phyloP scores from a whole-genome alignment of 23 tunicate species.

The Oikopleura dioica region DNA sequence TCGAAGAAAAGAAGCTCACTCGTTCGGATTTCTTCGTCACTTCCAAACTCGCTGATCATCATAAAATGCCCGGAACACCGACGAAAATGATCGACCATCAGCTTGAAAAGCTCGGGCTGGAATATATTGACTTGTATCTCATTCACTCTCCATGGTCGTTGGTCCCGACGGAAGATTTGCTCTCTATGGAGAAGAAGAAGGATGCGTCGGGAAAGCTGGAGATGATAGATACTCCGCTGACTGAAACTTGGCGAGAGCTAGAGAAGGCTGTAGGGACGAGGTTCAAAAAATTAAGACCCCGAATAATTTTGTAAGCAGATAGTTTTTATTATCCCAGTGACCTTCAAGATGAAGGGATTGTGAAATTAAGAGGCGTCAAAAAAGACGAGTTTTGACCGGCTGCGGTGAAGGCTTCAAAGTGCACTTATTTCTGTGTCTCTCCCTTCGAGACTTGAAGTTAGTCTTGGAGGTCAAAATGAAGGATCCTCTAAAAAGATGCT shows the following conservation, averaged over 20 bases:
- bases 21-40: not conserved
- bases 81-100: not conserved
- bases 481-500: no score
- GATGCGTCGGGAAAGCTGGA: not conserved
- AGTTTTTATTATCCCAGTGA: no score
- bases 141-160: slow-evolving; percentile 11
- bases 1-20: no score
- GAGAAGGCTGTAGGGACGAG: not conserved
- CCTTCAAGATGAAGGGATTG: no score
- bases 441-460: no score
- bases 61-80: not conserved
- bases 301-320: no score
- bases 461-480: no score
- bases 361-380: no score
- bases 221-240: not conserved
- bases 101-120: not conserved
- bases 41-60: slow-evolving; percentile 1
- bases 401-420: no score
- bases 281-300: no score
- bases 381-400: no score
- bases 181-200: not conserved
- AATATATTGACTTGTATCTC: slow-evolving; percentile 2
- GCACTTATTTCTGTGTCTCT: no score
- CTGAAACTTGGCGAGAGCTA: slow-evolving; percentile 4
- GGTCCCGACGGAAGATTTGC: not conserved